Conservation (phyloP, 2,797 vertebrate genomes). For the Lemur catta region DNA sequence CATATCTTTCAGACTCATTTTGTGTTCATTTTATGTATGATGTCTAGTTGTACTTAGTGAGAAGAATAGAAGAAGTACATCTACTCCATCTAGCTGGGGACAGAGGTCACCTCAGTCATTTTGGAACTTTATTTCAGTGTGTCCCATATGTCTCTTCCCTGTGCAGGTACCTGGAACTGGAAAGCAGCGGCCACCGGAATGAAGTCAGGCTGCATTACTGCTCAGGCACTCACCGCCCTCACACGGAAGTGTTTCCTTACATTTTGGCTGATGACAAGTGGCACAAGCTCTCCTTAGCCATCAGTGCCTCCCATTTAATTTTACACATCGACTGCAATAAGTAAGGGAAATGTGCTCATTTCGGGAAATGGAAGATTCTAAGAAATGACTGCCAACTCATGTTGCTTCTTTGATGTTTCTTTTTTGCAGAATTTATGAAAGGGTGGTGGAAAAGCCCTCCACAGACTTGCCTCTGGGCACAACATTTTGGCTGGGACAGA, state of each 20-base stretch:
- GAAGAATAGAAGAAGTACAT: neutral
- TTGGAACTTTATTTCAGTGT: neutral
- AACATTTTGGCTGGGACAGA: constrained; percentile 96
- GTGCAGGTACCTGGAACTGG: constrained; percentile 94
- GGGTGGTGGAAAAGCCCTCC: constrained; percentile 93
- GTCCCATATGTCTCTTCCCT: constrained; percentile 54
- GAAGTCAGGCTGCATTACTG: constrained; percentile 96
- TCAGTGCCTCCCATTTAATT: constrained; percentile 96
- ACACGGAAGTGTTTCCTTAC: constrained; percentile 97
- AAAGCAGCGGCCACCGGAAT: constrained; percentile 97
- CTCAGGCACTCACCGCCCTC: constrained; percentile 90
- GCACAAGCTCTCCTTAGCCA: constrained; percentile 95
- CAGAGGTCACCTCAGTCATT: neutral
- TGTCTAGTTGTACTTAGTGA: neutral
- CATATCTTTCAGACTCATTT: neutral
- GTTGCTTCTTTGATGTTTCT: neutral
- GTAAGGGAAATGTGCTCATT: constrained; percentile 82
- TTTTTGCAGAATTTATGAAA: constrained; percentile 94
- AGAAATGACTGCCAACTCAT: neutral
- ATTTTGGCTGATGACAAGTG: constrained; percentile 96
- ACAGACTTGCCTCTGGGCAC: constrained; percentile 94
- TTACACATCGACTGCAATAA: constrained; percentile 97
- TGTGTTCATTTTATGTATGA: neutral
- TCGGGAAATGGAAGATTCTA: neutral
- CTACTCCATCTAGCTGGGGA: neutral